Conservation (phyloP, 2,113 vertebrate species). For the Trichomycterus rosablanca region DNA sequence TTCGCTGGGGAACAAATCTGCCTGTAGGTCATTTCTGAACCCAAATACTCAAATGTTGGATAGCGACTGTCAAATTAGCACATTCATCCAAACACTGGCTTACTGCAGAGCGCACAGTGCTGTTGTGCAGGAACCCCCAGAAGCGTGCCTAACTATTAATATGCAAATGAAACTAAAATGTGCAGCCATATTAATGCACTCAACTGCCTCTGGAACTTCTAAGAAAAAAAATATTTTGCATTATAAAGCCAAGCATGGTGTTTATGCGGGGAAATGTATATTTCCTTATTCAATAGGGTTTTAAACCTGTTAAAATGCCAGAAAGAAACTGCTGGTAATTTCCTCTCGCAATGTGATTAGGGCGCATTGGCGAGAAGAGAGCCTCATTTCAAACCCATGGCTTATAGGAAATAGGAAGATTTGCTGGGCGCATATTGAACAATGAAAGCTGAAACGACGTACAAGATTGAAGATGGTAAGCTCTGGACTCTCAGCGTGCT, state of each 20-base stretch:
- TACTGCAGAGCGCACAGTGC: neutral
- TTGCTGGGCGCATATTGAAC: conserved; percentile 19
- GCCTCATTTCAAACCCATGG: conserved; percentile 17
- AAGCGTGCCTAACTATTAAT: conserved; percentile 23
- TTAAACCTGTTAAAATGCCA: conserved; percentile 16
- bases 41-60: too few relatives aligned
- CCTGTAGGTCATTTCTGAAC: too few relatives aligned
- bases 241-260: conserved; percentile 23
- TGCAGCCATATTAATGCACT: conserved; percentile 30
- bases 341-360: conserved; percentile 30
- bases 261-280: conserved; percentile 30
- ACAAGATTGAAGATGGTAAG: conserved; percentile 2
- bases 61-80: conserved; percentile 20
- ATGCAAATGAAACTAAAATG: conserved; percentile 27
- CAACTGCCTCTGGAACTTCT: conserved; percentile 21
- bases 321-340: conserved; percentile 27
- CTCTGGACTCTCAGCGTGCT: neutral
- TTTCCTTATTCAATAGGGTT: conserved; percentile 12
- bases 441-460: conserved; percentile 2
- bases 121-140: too few relatives aligned
- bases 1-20: too few relatives aligned
- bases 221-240: conserved; percentile 32
- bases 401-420: conserved; percentile 21
- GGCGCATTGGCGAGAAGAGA: conserved; percentile 16
- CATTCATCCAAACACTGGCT: conserved; percentile 6